Base-by-base conservation (phyloP, 2,888 invertebrate species). In the Macrophya alboannulata region DNA sequence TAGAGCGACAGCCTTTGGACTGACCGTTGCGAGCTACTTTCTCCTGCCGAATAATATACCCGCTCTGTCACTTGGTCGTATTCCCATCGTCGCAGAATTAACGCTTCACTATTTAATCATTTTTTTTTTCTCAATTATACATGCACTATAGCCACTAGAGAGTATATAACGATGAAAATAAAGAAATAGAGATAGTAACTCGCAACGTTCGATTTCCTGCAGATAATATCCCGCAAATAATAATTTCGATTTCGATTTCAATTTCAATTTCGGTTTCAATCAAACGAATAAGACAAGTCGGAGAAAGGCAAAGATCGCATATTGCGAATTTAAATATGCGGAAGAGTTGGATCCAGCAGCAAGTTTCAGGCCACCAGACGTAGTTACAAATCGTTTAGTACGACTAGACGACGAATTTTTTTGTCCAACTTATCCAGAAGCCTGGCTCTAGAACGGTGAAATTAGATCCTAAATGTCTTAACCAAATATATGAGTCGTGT, bases 21-120 rank as follows among this genome's bases (percentile, higher is more conserved):
- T 17, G 81, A 81, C 43, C 37, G 15, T 62, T 81, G 40, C 81
- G 81, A 81, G 81, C 81, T 81, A 81, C 81, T 81, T 81, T 81
- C 81, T 62, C 81, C 81, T 37, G 25, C 81, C 43, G 25, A 62
- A 81, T 48, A 37, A 68, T 17, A 21, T 45, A 45, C 45, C 43
- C 12, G 15, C 71, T 71, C 31, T 40, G 71, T 71, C 71, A 74
- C 72, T 74, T 74, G 12, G 40, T 37, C 72, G 72, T n/a, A 40
- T 72, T 72, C 43, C 8, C 43, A 72, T 72, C 37, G 55, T 55
- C 55, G 55, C 31, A 15, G 76, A 76, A 76, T 76, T 40, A 6
- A 71, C 40, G 37, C 31, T 71, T 40, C 9, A 71, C 43, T 72
- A 17, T 40, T 45, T 21, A 72, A 3, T n/a, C n/a, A n/a, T 21